Percentiles rank a stretch among this genome's conserved stretches.
Evolutionary conservation across 2,113 vertebrate genomes (phyloP).

Genomic region (Lepisosteus osseus): DNA sequence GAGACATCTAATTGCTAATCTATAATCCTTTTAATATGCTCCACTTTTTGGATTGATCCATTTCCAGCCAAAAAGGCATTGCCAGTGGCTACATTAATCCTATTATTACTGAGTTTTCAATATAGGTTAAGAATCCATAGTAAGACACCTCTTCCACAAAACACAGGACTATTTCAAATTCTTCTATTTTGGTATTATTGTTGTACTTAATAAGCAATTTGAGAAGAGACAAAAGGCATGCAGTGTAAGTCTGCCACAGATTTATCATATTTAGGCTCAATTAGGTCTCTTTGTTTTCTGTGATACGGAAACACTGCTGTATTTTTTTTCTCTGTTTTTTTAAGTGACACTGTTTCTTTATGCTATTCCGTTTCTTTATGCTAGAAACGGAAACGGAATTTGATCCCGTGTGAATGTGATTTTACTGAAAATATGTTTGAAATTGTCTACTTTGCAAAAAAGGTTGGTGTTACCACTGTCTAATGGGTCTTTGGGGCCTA

Average conservation of each 20-base stretch:
- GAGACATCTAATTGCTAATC: constrained; percentile 95
- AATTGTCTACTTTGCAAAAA: no score
- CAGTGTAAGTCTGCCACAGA: neutral
- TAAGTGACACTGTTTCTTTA: no score
- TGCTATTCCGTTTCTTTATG: no score
- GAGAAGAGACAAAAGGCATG: constrained; percentile 25
- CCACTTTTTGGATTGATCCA: constrained; percentile 85
- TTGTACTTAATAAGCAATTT: constrained; percentile 53
- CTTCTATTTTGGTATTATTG: constrained; percentile 37
- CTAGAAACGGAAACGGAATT: no score
- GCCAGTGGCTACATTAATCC: constrained; percentile 85
- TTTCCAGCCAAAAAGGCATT: constrained; percentile 79
- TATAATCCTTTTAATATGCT: constrained; percentile 95
- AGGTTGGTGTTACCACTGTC: no score
- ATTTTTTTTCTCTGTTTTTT: neutral
- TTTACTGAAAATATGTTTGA: no score
- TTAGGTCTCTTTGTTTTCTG: no score
- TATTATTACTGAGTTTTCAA: constrained; percentile 79
- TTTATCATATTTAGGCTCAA: neutral
- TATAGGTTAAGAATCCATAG: constrained; percentile 55
- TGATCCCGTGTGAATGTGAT: no score
- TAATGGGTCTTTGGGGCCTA: no score
- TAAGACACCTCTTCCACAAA: neutral
- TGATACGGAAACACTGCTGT: no score
- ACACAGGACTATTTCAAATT: constrained; percentile 13